Base-by-base conservation (phyloP, 2,113 vertebrate genomes). In the Pterocles gutturalis region DNA sequence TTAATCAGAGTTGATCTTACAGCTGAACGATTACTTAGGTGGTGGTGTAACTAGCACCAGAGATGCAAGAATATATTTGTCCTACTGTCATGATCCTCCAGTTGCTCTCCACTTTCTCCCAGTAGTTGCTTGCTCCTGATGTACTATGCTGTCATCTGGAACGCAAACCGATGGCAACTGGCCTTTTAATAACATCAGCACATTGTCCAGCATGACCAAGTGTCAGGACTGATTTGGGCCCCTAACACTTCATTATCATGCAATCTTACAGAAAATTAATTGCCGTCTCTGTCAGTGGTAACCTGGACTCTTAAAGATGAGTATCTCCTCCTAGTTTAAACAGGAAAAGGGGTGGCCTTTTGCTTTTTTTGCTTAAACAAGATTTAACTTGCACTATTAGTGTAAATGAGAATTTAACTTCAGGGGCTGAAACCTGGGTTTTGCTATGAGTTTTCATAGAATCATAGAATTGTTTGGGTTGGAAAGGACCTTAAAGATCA, bases 211-310 rank as follows among this genome's bases (percentile, higher is more conserved):
- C 73, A 11, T 31, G 65, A 94, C 65, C 90, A 84, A 89, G 72
- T 54, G 70, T 72, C 77, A 83, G 73, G 55, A 15, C 46, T 81
- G 72, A 89, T 92, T 91, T 91, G 80, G 77, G 43, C 9, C 18
- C 29, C 38, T 64, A 46, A 29, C 62, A n/a, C 45, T 66, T 67
- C 45, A 84, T 43, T 87, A 53, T 71, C 65, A 67, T 36, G 31
- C 64, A 89, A 3, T 64, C 87, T 81, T 84, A 87, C 72, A 82
- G 76, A 90, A 92, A 94, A 95, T 81, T 75, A 92, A 87, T 91
- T 78, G 48, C 69, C 71, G 29, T 60, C 60, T 87, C 81, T 78
- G 36, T 13, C 75, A 62, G 69, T 22, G 31, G 77, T 58, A 78
- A 55, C 29, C 29, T 14, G 5, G 61, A 67, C 57, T 73, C 65